Conservation (phyloP, 2,888 invertebrate genomes). For the Cosmopolites sordidus region DNA sequence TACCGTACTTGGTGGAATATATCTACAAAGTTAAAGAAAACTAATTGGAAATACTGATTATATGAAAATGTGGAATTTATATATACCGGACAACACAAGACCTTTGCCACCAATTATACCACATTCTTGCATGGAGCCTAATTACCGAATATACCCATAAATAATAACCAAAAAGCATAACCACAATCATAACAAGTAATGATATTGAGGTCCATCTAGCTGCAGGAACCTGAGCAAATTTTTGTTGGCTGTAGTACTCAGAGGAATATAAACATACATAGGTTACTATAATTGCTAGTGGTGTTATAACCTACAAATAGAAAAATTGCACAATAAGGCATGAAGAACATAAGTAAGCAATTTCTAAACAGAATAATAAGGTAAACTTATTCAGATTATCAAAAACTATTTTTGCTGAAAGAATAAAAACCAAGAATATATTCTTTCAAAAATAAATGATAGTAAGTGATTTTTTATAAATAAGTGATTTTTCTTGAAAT, state of each 20-base stretch:
- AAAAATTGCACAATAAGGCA: constrained; percentile 28
- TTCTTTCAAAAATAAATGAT: too few relatives aligned
- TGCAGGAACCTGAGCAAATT: constrained; percentile 49
- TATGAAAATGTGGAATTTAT: background rate
- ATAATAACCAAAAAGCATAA: constrained; percentile 52
- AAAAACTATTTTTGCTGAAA: too few relatives aligned
- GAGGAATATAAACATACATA: constrained; percentile 52
- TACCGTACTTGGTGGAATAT: constrained; percentile 24
- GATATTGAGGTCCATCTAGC: constrained; percentile 51
- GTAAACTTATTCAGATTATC: too few relatives aligned
- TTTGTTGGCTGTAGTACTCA: constrained; percentile 51
- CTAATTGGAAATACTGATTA: background rate
- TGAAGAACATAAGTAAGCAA: too few relatives aligned
- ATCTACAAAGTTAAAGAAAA: constrained; percentile 9
- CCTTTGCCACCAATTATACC: constrained; percentile 56
- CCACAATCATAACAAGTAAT: constrained; percentile 49
- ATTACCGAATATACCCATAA: constrained; percentile 52
- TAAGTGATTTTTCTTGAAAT: too few relatives aligned
- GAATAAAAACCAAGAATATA: too few relatives aligned
- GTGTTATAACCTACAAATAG: constrained; percentile 49
- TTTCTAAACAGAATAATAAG: too few relatives aligned
- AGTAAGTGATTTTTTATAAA: too few relatives aligned
- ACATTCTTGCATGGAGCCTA: constrained; percentile 50
- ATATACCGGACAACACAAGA: constrained; percentile 50
- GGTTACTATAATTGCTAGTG: constrained; percentile 53